Evolutionary conservation across 2,113 vertebrate species (phyloP).

Genomic region (Paramormyrops kingsleyae): DNA sequence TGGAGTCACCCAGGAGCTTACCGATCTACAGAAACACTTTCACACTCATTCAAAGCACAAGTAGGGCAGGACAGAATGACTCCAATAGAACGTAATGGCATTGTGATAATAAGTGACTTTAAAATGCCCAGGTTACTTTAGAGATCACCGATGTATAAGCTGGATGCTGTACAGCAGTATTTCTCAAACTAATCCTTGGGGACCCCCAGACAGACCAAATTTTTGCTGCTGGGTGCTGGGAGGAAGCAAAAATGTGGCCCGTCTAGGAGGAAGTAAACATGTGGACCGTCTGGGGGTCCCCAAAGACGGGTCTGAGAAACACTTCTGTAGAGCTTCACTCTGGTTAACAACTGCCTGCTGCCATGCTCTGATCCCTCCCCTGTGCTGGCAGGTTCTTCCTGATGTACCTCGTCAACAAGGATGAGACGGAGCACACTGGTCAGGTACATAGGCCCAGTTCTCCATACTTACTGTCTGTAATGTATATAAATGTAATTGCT

Average conservation of each 20-base stretch:
- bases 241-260: background rate
- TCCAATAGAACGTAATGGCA: background rate
- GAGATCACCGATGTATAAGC: background rate
- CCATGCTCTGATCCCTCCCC: background rate
- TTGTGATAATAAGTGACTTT: background rate
- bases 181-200: background rate
- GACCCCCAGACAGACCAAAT: background rate
- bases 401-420: conserved; percentile 99
- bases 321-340: background rate
- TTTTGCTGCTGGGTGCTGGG: background rate
- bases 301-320: background rate
- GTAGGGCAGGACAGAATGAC: background rate
- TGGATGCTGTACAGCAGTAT: background rate
- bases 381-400: conserved; percentile 82
- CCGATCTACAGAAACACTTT: background rate
- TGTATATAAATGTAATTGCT: background rate
- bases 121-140: background rate
- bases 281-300: background rate
- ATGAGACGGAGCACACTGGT: conserved; percentile 97
- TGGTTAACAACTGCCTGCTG: background rate
- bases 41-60: background rate
- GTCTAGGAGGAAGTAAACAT: background rate
- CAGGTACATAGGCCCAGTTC: conserved; percentile 64
- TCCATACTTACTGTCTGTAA: background rate
- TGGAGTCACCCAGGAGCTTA: background rate